Evolutionary conservation across 2,113 vertebrate species (phyloP).

Genomic region (Neotoma lepida): DNA sequence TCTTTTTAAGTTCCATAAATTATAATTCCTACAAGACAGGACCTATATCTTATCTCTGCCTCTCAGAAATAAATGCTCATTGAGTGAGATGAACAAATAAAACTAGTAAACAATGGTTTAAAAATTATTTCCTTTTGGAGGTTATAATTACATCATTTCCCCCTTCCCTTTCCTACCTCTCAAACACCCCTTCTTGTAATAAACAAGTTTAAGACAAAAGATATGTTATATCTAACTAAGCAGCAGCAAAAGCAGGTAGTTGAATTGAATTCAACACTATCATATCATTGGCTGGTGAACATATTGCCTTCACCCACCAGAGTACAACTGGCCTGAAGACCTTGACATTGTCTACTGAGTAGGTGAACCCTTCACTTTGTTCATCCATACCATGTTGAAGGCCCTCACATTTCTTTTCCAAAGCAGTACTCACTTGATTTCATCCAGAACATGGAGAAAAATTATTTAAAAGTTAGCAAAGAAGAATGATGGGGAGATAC

Average conservation of each 20-base stretch:
- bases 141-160: neutral
- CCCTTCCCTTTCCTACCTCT: neutral
- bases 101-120: neutral
- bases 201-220: neutral
- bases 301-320: neutral
- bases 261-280: neutral
- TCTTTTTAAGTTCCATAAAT: constrained; percentile 7
- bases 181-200: neutral
- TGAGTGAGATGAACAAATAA: constrained; percentile 4
- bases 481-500: neutral
- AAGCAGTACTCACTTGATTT: neutral
- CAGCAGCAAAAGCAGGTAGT: neutral
- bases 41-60: constrained; percentile 11
- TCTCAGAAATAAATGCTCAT: constrained; percentile 33
- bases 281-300: neutral
- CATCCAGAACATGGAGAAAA: neutral
- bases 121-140: neutral
- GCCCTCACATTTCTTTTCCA: neutral
- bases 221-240: neutral
- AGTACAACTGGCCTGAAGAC: neutral
- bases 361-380: neutral
- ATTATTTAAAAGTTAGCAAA: neutral
- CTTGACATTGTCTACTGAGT: neutral
- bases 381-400: neutral
- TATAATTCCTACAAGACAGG: neutral